Base-by-base conservation (phyloP, 2,113 vertebrate species). In the Isichthys henryi region DNA sequence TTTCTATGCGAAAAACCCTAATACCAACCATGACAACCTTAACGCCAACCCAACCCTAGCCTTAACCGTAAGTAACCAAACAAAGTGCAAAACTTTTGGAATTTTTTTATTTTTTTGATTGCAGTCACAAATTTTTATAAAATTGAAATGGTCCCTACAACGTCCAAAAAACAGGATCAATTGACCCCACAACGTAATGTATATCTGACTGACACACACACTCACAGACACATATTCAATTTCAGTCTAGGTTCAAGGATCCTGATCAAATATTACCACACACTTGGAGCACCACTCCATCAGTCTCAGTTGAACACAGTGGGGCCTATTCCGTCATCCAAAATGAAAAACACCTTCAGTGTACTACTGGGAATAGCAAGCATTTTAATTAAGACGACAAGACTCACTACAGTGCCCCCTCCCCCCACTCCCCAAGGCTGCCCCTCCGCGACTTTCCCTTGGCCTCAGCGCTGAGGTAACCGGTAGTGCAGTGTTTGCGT, bases 401-500 rank as follows among this genome's bases (percentile, higher is more conserved):
- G 62, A 70, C 62, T 31, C 62, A 19, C 15, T 19, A 80, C 74
- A 19, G 17, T 15, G 35, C 74, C 74, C 31, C 74, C 74, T 19
- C 31, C 31, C 35, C 35, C 66, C 35, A 17, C 35, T 17, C 31
- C 35, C 74, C 31, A 43, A 53, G 4, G 74, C 46, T 39, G 70
- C 52, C 3, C 43, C 39, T 27, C 48, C 31, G 77, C 31, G 80
- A 66, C 31, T 45, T 86, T 45, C 52, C 58, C 31, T 21, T 39
- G 43, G 66, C 45, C 46, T 70, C 62, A 0, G 5, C 17, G 66
- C 62, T 46, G 43, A 74, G 45, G 58, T 88, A 77, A 85, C 88
- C 66, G 88, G 66, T 80, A 88, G 66, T 88, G 88, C 66, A 50
- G 27, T 80, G 88, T 88, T 77, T 77, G 88, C 66, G 27, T 88